phyloP scores from a whole-genome alignment of 2,888 invertebrate genomes.

The Epirrhoe tristata region DNA sequence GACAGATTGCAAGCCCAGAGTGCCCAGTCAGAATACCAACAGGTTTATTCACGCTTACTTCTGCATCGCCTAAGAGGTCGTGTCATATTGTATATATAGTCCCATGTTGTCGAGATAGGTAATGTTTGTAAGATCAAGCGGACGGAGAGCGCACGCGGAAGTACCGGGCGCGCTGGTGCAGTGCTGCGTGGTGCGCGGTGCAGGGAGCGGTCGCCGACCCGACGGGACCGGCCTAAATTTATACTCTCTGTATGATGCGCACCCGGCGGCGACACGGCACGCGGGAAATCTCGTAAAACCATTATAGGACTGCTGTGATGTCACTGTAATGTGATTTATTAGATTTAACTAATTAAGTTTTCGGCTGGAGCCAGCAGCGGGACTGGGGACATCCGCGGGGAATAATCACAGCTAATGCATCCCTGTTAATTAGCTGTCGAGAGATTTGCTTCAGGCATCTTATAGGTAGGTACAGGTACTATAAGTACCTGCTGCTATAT shows the following conservation, averaged over 20 bases:
- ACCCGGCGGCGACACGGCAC: conserved; percentile 1
- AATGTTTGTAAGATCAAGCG: neutral
- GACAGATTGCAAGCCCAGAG: too few species aligned
- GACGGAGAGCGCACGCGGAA: conserved; percentile 13
- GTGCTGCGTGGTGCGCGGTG: too few species aligned
- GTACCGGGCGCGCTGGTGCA: conserved; percentile 17
- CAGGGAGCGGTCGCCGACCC: conserved; percentile 23
- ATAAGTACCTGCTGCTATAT: neutral
- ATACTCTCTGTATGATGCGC: conserved; percentile 24
- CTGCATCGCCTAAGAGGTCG: too few species aligned
- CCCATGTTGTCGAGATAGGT: too few species aligned
- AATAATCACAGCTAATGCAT: conserved; percentile 24
- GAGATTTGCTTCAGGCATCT: neutral
- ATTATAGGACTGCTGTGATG: conserved; percentile 20
- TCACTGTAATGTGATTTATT: conserved; percentile 13
- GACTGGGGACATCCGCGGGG: neutral
- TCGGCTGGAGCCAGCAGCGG: neutral
- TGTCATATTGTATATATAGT: too few species aligned
- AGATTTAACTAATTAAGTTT: conserved; percentile 26
- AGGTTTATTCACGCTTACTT: too few species aligned
- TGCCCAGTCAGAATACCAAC: too few species aligned
- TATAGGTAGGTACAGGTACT: neutral
- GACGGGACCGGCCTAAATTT: conserved; percentile 16
- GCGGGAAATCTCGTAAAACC: conserved; percentile 22
- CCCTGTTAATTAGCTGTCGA: conserved; percentile 9